Conservation (phyloP, 2,113 vertebrate genomes). For the Nansenia antarctica region DNA sequence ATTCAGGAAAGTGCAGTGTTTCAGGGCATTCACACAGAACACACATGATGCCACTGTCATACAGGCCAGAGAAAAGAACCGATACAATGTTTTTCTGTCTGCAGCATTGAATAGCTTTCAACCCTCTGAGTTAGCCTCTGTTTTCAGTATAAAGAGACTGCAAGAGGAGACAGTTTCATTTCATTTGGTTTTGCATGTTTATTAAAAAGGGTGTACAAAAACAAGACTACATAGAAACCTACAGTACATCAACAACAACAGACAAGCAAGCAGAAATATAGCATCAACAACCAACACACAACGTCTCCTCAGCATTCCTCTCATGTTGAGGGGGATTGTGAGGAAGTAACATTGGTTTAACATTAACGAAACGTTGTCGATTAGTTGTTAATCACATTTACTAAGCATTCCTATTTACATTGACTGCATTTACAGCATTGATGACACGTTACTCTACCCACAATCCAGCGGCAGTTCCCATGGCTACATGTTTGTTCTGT, state of each 20-base stretch:
- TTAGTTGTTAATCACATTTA: constrained; percentile 4
- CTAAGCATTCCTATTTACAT: constrained; percentile 42
- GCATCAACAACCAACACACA: constrained; percentile 2
- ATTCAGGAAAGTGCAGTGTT: too few species aligned
- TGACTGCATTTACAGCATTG: constrained; percentile 16
- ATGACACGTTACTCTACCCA: not conserved
- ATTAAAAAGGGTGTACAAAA: constrained; percentile 6
- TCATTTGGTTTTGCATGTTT: not conserved
- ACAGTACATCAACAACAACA: not conserved
- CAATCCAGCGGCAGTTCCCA: constrained; percentile 18
- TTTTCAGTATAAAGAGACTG: not conserved
- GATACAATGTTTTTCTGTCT: too few species aligned
- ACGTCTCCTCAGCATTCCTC: constrained; percentile 9
- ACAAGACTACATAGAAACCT: not conserved
- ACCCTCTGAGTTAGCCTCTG: too few species aligned
- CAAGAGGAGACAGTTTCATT: not conserved
- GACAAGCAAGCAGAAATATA: not conserved
- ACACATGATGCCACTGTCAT: too few species aligned
- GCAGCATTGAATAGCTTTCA: too few species aligned
- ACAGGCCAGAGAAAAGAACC: too few species aligned
- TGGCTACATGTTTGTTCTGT: constrained; percentile 1
- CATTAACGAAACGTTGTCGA: constrained; percentile 13
- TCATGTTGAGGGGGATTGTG: not conserved
- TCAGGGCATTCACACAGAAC: too few species aligned
- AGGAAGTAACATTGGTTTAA: constrained; percentile 1